Base-by-base conservation (phyloP, 2,888 invertebrate genomes). In the Drosophila vallismaia region DNA sequence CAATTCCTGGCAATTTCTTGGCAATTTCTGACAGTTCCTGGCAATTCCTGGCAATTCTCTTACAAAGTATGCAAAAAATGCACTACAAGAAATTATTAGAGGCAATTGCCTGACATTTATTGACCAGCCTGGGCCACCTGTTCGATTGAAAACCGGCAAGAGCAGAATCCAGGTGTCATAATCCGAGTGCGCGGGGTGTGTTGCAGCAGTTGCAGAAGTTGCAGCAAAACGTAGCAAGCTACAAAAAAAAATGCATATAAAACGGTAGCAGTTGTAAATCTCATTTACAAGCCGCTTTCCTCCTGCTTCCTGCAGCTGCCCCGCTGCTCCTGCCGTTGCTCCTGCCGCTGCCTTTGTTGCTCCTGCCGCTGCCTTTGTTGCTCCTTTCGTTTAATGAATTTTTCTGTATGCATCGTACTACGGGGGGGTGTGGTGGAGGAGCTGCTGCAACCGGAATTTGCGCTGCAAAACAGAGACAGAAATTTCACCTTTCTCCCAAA, bases 221-320 rank as follows among this genome's bases (percentile, higher is more conserved):
- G 50, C 54, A 71, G 54, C 44, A 67, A 66, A 63, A 42, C 42
- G 53, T 53, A 54, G 29, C 51, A 75, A 77, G 14, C 19, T 45
- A 45, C 4, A 60, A 19, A 19, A 19, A 19, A 14, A 19, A 56
- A 36, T 26, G 60, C 59, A 69, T 45, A 14, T 19, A 86, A 19
- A 19, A 83, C 79, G 88, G 84, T 79, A 83, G 83, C 86, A 86
- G 88, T 88, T 86, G 88, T 88, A 86, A 83, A 83, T 86, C 77
- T 86, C 75, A 88, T 88, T 88, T 88, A 86, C 84, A 76, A 86
- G 68, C 53, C 55, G 56, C 63, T 59, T 66, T 36, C 50, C 48
- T 36, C 44, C 52, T 60, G 42, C 9, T 9, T 33, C 0, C n/a
- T n/a, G 10, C 10, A 60, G 62, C 4, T 4, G 28, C 28, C 5